Conservation (phyloP, 2,113 vertebrate genomes). For the Sapayoa aenigma region DNA sequence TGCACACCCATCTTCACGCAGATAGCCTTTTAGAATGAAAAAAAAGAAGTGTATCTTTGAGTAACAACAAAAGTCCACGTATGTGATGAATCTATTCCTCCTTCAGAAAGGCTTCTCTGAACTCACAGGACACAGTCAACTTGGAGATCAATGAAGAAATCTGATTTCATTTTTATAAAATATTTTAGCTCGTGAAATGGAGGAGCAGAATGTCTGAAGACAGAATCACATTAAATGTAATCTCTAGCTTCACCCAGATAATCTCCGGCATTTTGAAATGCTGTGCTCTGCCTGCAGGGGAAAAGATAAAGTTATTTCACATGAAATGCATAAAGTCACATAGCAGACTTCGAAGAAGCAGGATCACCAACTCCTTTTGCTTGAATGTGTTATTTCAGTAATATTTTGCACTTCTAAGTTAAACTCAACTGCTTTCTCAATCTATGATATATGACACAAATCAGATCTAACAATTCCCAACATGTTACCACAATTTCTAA, state of each 20-base stretch:
- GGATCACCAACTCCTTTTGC: background rate
- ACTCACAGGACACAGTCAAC: slow-evolving; percentile 33
- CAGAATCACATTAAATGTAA: slow-evolving; percentile 43
- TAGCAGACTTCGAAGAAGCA: background rate
- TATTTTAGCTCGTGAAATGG: slow-evolving; percentile 44
- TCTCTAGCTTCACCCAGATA: slow-evolving; percentile 47
- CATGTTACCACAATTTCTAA: background rate
- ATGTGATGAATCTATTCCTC: slow-evolving; percentile 18
- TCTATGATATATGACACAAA: background rate
- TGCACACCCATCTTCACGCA: background rate
- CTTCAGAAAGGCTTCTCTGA: slow-evolving; percentile 38
- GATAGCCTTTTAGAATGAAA: background rate
- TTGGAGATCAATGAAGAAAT: background rate
- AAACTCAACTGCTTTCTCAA: background rate
- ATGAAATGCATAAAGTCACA: background rate
- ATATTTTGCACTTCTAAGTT: background rate
- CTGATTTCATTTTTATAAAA: slow-evolving; percentile 47
- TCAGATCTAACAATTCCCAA: background rate
- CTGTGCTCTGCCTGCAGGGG: slow-evolving; percentile 38
- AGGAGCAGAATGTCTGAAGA: slow-evolving; percentile 48
- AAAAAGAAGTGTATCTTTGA: background rate
- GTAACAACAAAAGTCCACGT: background rate
- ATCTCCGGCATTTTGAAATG: slow-evolving; percentile 65
- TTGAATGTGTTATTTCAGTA: background rate
- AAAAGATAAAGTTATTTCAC: slow-evolving; percentile 46